Evolutionary conservation across 2,888 invertebrate genomes (phyloP).

Genomic region (Erynnis tages): DNA sequence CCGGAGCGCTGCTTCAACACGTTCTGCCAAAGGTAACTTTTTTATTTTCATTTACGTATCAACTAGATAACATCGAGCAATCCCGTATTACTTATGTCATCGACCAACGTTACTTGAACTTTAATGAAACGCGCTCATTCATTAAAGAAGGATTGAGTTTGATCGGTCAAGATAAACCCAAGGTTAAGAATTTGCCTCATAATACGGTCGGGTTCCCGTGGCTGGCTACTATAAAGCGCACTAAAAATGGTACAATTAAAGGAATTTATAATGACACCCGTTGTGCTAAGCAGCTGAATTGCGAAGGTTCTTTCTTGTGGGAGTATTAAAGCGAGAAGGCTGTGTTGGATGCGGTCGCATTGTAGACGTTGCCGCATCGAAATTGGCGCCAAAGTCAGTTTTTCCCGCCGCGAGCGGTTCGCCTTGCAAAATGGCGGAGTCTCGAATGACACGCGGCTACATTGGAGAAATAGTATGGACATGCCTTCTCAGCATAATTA

Average conservation of each 20-base stretch:
- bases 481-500: conserved; percentile 43
- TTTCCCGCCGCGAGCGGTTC: conserved; percentile 75
- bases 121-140: conserved; percentile 3
- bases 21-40: conserved; percentile 78
- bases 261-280: conserved; percentile 69
- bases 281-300: conserved; percentile 45
- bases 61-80: conserved; percentile 27
- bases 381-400: conserved; percentile 80
- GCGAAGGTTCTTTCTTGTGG: conserved; percentile 36
- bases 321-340: conserved; percentile 25
- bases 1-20: conserved; percentile 87
- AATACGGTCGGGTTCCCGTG: conserved; percentile 49
- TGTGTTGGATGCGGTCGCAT: conserved; percentile 49
- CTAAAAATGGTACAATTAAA: conserved; percentile 74
- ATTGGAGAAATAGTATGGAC: conserved; percentile 54
- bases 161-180: conserved; percentile 29
- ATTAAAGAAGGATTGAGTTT: conserved; percentile 11
- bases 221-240: conserved; percentile 53
- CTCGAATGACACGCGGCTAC: conserved; percentile 72
- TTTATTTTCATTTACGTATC: conserved; percentile 47
- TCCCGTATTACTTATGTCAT: conserved; percentile 38
- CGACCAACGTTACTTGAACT: conserved; percentile 30
- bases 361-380: conserved; percentile 58
- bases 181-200: conserved; percentile 31
- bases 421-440: conserved; percentile 78